Base-by-base conservation (phyloP, 1,140 invertebrate species). In the Caenorhabditis briggsae region DNA sequence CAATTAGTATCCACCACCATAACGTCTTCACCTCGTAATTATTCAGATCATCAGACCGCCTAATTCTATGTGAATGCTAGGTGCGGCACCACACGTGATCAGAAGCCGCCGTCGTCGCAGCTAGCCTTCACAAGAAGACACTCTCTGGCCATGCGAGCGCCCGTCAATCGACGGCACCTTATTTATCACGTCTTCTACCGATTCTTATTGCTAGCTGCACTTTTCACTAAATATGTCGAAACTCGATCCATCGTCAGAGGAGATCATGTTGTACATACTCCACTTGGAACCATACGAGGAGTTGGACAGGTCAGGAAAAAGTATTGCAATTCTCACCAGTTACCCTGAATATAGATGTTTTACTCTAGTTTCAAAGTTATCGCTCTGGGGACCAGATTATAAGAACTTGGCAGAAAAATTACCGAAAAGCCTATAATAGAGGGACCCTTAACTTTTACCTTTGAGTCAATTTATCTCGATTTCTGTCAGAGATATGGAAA, bases 251-350 rank as follows among this genome's bases (percentile, higher is more conserved):
- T 78, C 12, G 46, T 78, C 8, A n/a, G 70, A 50, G 70, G 70
- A 50, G 70, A 78, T 78, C 70, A 78, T 78, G 70, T 91, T 23
- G 87, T 91, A 5, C 78, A 87, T 58, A 91, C 90, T 8, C 25
- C 82, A 16, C 84, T 91, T 46, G 90, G 90, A 25, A 83, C 74
- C 11, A 90, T 90, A 64, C 86, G 90, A 50, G 90, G 90, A 18
- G 43, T 90, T 25, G 83, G 84, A 78, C 86, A 90, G 58, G 89
- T 87, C 25, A 23, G 53, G 0, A 41, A n/a, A 50, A 18, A 5
- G 20, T 59, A 5, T 61, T 5, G 12, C 7, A 41, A n/a, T 84
- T 50, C 33, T 48, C 41, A 84, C 7, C 8, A 5, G 83, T 20
- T n/a, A n/a, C 18, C 16, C 33, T 59, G 5, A 5, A 5, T 83